Evolutionary conservation across 2,797 vertebrate species (phyloP).

Genomic region (Acomys russatus): DNA sequence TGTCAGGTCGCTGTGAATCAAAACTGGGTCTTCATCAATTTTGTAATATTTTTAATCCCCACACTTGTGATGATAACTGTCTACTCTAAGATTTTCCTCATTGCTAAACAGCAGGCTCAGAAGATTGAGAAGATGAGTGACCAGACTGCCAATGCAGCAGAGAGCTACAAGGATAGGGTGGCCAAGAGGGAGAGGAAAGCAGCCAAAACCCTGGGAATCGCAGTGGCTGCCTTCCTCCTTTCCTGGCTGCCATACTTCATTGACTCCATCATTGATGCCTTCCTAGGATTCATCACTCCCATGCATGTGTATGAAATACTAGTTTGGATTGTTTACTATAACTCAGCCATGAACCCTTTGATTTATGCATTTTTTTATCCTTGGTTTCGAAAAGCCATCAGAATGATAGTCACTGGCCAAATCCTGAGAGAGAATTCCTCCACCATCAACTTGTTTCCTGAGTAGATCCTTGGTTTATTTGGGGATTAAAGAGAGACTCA

Average conservation of each 20-base stretch:
- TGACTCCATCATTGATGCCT: slow-evolving; percentile 74
- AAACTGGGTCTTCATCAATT: slow-evolving; percentile 64
- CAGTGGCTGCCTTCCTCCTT: slow-evolving; percentile 79
- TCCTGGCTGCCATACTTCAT: slow-evolving; percentile 85
- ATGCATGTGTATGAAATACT: slow-evolving; percentile 5
- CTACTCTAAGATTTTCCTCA: slow-evolving; percentile 76
- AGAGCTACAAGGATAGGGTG: slow-evolving; percentile 47
- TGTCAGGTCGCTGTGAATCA: slow-evolving; percentile 69
- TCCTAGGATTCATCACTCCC: slow-evolving; percentile 70
- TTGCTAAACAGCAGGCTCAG: slow-evolving; percentile 81
- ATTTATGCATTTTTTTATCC: slow-evolving; percentile 74
- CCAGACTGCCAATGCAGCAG: neutral
- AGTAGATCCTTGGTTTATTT: neutral
- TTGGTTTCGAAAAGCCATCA: slow-evolving; percentile 72
- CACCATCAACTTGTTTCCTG: slow-evolving; percentile 71
- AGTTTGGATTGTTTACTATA: slow-evolving; percentile 39
- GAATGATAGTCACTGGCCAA: slow-evolving; percentile 56
- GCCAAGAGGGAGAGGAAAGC: slow-evolving; percentile 84
- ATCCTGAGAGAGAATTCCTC: slow-evolving; percentile 75
- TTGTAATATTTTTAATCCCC: slow-evolving; percentile 73
- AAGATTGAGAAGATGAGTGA: slow-evolving; percentile 79
- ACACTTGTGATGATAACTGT: slow-evolving; percentile 67
- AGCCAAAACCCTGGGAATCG: slow-evolving; percentile 82
- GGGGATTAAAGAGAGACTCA: neutral
- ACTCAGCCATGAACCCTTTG: slow-evolving; percentile 56